phyloP scores from a whole-genome alignment of 2,113 vertebrate genomes.

The Todiramphus saurophagus region DNA sequence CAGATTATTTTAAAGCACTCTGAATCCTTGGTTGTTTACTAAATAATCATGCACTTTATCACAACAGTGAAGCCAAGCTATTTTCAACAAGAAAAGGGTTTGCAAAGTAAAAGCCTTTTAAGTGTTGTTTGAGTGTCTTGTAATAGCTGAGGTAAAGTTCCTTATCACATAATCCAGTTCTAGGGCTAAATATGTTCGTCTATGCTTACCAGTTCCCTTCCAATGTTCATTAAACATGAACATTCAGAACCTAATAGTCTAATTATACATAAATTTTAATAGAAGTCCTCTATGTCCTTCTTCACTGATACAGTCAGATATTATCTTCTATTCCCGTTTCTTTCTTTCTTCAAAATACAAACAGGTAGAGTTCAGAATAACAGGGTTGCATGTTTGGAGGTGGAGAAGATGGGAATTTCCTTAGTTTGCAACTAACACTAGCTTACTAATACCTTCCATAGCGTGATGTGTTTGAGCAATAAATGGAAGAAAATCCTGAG shows the following conservation, averaged over 20 bases:
- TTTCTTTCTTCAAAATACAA: background rate
- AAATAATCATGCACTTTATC: background rate
- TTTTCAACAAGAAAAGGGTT: background rate
- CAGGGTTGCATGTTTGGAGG: accelerated
- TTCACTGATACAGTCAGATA: background rate
- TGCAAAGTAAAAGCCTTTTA: background rate
- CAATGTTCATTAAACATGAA: background rate
- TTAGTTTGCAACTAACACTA: background rate
- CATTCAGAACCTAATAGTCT: background rate
- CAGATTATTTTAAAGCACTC: background rate
- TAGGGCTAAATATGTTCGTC: background rate
- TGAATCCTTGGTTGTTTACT: background rate
- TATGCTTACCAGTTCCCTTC: background rate
- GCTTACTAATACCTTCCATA: background rate
- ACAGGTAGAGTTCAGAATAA: background rate
- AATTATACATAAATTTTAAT: background rate
- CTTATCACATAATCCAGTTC: background rate
- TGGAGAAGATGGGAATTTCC: background rate
- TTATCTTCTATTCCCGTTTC: background rate
- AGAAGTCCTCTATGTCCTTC: background rate
- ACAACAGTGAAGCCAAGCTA: background rate
- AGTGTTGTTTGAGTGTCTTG: background rate
- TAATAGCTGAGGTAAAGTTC: background rate
- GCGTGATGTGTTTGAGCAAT: background rate
- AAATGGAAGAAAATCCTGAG: background rate